Evolutionary conservation across 53 echinoderm and acorn worm genomes (phyloP).

Genomic region (Glandiceps talaboti): DNA sequence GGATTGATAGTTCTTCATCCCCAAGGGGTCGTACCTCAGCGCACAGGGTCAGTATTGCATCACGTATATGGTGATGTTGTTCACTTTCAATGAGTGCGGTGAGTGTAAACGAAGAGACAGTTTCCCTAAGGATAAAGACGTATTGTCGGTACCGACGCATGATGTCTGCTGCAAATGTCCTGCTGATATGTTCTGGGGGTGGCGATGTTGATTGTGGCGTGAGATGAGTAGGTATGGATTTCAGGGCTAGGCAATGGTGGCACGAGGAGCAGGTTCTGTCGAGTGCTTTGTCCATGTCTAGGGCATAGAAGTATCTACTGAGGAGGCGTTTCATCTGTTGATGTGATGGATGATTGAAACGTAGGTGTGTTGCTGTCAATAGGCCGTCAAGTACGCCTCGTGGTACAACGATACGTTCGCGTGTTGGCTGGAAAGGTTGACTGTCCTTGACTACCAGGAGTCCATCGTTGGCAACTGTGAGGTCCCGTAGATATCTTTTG

Average conservation of each 20-base stretch:
- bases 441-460: constrained; percentile 1
- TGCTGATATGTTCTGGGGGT: not conserved
- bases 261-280: not conserved
- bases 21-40: constrained; percentile 4
- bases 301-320: constrained; percentile 3
- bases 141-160: constrained; percentile 8
- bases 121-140: constrained; percentile 4
- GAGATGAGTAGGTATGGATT: not conserved
- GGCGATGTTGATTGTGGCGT: constrained; percentile 3
- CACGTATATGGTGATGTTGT: not conserved
- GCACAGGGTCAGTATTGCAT: not conserved
- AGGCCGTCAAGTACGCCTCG: constrained; percentile 4
- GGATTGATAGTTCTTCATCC: not conserved
- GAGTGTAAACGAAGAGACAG: not conserved
- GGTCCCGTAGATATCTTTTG: too few relatives aligned
- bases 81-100: not conserved
- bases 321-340: constrained; percentile 8
- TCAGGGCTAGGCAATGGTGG: constrained; percentile 11
- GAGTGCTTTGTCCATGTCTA: not conserved
- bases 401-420: constrained; percentile 6
- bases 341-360: constrained; percentile 4
- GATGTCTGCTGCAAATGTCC: constrained; percentile 1
- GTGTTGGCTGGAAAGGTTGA: constrained; percentile 6
- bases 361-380: constrained; percentile 1
- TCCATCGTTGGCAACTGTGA: not conserved